phyloP scores from a whole-genome alignment of 2,113 vertebrate species.

The Spilogale gracilis region DNA sequence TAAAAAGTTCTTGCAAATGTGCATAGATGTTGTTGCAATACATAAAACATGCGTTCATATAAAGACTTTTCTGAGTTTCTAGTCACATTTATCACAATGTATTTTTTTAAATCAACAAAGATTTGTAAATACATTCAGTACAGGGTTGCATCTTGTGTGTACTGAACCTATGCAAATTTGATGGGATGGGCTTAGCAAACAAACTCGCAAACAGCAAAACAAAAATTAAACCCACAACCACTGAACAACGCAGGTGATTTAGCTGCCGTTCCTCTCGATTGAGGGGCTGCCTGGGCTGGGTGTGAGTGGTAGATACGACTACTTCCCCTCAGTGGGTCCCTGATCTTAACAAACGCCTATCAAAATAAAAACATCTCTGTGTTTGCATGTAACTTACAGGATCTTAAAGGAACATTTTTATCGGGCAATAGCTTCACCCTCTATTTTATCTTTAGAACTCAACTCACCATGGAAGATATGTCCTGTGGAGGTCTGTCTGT shows the following conservation, averaged over 20 bases:
- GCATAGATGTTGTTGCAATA: not conserved
- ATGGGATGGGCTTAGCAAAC: not conserved
- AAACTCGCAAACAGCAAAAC: not conserved
- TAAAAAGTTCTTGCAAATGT: not conserved
- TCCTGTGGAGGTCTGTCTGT: not conserved
- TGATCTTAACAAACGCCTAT: not conserved
- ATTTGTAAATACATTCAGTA: not conserved
- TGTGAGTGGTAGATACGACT: not conserved
- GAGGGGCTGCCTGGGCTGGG: not conserved
- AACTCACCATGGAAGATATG: not conserved
- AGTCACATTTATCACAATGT: not conserved
- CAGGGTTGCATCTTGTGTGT: not conserved
- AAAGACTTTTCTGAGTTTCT: not conserved
- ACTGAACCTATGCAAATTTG: not conserved
- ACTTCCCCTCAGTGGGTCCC: not conserved
- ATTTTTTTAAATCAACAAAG: not conserved
- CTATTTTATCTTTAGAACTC: slow-evolving; percentile 5
- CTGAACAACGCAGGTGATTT: not conserved
- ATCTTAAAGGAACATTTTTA: not conserved
- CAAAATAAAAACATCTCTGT: not conserved
- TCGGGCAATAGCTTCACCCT: not conserved
- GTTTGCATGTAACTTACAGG: not conserved
- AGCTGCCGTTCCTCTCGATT: not conserved
- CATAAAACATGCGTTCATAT: not conserved
- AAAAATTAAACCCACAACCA: not conserved